Conservation (phyloP, 2,888 invertebrate species). For the Apomyelois bistriatella region DNA sequence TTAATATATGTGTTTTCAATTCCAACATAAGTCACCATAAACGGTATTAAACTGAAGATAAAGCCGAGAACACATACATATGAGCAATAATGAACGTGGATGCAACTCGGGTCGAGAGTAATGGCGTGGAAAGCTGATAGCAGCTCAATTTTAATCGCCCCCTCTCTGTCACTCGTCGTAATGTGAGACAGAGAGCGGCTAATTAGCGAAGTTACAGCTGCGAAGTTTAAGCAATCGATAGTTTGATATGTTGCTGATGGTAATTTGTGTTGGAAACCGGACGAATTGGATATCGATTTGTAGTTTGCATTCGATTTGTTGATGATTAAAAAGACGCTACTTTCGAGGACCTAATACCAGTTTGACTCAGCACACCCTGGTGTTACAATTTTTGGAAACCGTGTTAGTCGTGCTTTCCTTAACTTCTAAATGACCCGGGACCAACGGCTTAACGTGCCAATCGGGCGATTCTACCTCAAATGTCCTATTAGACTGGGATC, state of each 20-base stretch:
- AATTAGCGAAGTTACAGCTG: slow-evolving; percentile 44
- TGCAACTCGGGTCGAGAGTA: slow-evolving; percentile 33
- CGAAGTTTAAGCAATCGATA: slow-evolving; percentile 50
- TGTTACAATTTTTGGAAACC: too few relatives aligned
- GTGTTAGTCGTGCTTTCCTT: too few relatives aligned
- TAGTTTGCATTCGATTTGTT: background rate
- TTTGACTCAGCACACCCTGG: too few relatives aligned
- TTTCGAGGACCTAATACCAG: too few relatives aligned
- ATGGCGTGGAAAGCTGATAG: slow-evolving; percentile 57
- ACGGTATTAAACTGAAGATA: background rate
- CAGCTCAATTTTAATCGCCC: slow-evolving; percentile 24
- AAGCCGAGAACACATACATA: background rate
- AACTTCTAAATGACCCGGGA: too few relatives aligned
- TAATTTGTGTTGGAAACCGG: slow-evolving; percentile 17
- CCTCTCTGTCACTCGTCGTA: slow-evolving; percentile 19
- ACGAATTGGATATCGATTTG: slow-evolving; percentile 10
- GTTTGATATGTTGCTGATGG: slow-evolving; percentile 39
- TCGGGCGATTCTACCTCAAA: too few relatives aligned
- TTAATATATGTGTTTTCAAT: too few relatives aligned
- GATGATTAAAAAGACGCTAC: too few relatives aligned
- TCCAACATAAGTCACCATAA: background rate
- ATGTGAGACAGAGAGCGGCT: slow-evolving; percentile 19
- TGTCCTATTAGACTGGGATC: too few relatives aligned
- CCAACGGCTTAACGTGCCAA: too few relatives aligned
- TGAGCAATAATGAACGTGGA: slow-evolving; percentile 4